Evolutionary conservation across 2,888 invertebrate species (phyloP), one percentile per base, ranked within the genome.

Genomic region (Acleris emargana): DNA sequence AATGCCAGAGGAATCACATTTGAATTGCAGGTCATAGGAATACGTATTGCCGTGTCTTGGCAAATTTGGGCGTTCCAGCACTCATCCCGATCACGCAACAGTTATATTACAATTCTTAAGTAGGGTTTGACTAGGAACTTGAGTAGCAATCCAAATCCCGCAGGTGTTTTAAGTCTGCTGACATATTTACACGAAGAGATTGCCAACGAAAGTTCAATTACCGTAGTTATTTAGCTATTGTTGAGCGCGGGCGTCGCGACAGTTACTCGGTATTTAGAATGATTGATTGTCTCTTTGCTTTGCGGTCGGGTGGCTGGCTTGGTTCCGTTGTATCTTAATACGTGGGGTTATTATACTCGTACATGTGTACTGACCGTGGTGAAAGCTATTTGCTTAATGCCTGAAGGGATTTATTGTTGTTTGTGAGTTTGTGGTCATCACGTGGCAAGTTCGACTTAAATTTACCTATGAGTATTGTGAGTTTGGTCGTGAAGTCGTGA

Each of bases 241-340:
- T 67, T 68, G 38, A 61, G 18, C 32, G 76, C 73, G 68, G 75
- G 73, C 72, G 74, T 71, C 60, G 62, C 70, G 72, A 73, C 73
- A 67, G 74, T 74, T 75, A 73, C 72, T 74, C 71, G 73, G 71
- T 70, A 72, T 73, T 71, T 70, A 70, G 69, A 72, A 72, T 76
- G 74, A 75, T 77, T 71, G 75, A 76, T 75, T 71, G 69, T 74
- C 68, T 72, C 71, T 72, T 69, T 68, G 63, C 69, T 42, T 68
- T 68, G 68, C 63, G 69, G 58, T 13, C 38, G 38, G 38, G 55
- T 64, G 62, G 68, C 57, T 64, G 62, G 68, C 62, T 67, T 71
- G 68, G 64, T 67, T 68, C 69, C 51, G 58, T 59, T 58, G 62
- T 69, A 68, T 66, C 67, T 72, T 72, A 70, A 70, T 38, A 38